These are phyloP conservation scores for Drosophila asahinai DNA, from an alignment of 1,140 invertebrate species.

Conservation along the genomic window DNA sequence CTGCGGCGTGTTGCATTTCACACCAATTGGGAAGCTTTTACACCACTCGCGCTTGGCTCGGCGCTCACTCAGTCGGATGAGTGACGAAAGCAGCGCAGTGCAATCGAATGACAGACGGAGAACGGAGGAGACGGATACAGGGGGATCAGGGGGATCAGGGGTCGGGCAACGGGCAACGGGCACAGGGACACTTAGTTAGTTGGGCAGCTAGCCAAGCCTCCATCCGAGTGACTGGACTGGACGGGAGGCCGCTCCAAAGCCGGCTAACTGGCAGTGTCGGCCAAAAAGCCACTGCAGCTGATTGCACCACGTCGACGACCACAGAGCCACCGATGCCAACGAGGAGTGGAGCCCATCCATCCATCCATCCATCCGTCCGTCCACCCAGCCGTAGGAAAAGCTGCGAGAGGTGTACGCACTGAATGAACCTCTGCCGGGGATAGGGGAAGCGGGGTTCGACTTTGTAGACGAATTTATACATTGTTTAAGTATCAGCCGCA, in stretches of 20 bases:
- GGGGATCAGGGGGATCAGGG: neutral
- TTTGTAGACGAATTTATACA: slow-evolving; percentile 82
- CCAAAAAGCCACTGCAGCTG: slow-evolving; percentile 80
- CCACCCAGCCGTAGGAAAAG: slow-evolving; percentile 12
- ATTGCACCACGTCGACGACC: slow-evolving; percentile 77
- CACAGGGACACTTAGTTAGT: slow-evolving; percentile 55
- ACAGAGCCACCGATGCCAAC: slow-evolving; percentile 52
- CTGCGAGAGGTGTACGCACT: slow-evolving; percentile 46
- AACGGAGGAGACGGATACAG: neutral
- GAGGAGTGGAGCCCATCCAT: slow-evolving; percentile 23
- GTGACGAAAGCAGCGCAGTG: slow-evolving; percentile 71
- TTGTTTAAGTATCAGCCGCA: slow-evolving; percentile 80
- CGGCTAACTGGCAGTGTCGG: slow-evolving; percentile 64
- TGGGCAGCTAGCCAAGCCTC: slow-evolving; percentile 62
- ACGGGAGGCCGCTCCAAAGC: slow-evolving; percentile 24
- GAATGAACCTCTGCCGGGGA: slow-evolving; percentile 30
- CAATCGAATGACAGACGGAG: slow-evolving; percentile 40
- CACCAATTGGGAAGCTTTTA: slow-evolving; percentile 71
- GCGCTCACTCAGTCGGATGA: slow-evolving; percentile 77
- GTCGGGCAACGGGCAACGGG: neutral
- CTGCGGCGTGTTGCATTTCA: slow-evolving; percentile 77
- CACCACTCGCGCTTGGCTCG: slow-evolving; percentile 66
- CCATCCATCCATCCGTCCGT: neutral
- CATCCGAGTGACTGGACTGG: slow-evolving; percentile 37
- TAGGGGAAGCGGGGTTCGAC: slow-evolving; percentile 16